Evolutionary conservation across 2,113 vertebrate genomes (phyloP).

Genomic region (Donacobius atricapilla): DNA sequence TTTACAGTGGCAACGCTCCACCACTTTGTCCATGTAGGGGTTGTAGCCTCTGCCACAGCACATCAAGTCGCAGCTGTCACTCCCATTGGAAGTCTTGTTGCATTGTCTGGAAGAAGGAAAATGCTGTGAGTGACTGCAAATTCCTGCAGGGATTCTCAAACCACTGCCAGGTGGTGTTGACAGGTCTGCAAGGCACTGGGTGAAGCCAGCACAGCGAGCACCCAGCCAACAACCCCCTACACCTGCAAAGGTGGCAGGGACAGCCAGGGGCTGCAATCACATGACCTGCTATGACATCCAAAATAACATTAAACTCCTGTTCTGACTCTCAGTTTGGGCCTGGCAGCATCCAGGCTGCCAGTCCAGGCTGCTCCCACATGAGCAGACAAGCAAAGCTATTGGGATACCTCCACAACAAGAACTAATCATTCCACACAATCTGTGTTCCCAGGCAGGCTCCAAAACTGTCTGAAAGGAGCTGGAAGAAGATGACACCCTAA

Average conservation of each 20-base stretch:
- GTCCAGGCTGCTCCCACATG: accelerated
- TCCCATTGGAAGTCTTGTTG: constrained; percentile 95
- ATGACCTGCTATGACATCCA: neutral
- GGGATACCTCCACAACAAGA: neutral
- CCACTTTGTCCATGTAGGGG: constrained; percentile 93
- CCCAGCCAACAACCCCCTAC: neutral
- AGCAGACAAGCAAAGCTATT: neutral
- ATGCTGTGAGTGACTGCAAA: neutral
- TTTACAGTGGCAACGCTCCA: constrained; percentile 96
- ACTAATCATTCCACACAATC: neutral
- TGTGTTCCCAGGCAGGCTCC: neutral
- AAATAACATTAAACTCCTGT: neutral
- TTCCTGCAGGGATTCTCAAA: neutral
- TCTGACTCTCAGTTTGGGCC: neutral
- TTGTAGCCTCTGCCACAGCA: constrained; percentile 98
- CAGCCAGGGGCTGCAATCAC: neutral
- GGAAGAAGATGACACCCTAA: neutral
- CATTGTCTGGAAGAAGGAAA: constrained; percentile 82
- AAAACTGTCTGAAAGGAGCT: neutral
- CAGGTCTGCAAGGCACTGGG: neutral
- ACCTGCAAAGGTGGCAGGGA: neutral
- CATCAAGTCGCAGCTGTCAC: constrained; percentile 98
- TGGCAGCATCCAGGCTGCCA: neutral
- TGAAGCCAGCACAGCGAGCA: neutral
- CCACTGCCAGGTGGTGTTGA: accelerated